A percentile compares a stretch with the other conserved stretches of the same genome.
Evolutionary conservation across 2,888 invertebrate species (phyloP).

Genomic region (Spodoptera exigua): DNA sequence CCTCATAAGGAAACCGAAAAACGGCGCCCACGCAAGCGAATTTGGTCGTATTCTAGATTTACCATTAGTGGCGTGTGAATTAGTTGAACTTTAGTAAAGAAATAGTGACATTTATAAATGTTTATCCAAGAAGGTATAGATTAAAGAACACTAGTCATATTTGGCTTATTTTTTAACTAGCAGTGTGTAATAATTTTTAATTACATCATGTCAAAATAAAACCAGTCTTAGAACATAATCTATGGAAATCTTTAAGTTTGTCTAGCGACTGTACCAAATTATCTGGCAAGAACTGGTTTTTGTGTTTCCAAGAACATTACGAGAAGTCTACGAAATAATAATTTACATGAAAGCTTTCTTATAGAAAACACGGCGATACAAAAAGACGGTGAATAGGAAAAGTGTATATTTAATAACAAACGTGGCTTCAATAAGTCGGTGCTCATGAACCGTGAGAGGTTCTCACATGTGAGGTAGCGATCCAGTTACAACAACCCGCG

Average conservation of each 20-base stretch:
- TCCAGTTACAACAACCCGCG: conserved; percentile 76
- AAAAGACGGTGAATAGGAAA: conserved; percentile 52
- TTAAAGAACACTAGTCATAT: conserved; percentile 3
- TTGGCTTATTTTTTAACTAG: conserved; percentile 6
- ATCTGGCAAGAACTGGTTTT: too few species aligned
- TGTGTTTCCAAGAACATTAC: too few species aligned
- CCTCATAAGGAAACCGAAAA: conserved; percentile 70
- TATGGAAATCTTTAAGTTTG: too few species aligned
- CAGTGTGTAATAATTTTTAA: background rate
- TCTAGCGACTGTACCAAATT: too few species aligned
- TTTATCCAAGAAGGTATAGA: conserved; percentile 5
- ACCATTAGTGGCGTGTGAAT: conserved; percentile 63
- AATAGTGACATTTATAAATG: conserved; percentile 29
- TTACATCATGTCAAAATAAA: too few species aligned
- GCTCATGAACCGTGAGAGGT: conserved; percentile 77
- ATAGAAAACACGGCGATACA: conserved; percentile 16
- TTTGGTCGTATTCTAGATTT: conserved; percentile 57
- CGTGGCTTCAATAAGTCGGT: conserved; percentile 69
- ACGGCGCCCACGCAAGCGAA: conserved; percentile 65
- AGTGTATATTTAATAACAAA: conserved; percentile 64
- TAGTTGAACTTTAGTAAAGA: conserved; percentile 52
- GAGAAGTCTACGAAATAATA: background rate
- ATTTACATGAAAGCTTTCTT: conserved; percentile 27
- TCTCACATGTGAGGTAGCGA: conserved; percentile 78
- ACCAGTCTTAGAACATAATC: too few species aligned